Evolutionary conservation across 2,797 vertebrate species (phyloP).

Genomic region (Eptatretus atami): DNA sequence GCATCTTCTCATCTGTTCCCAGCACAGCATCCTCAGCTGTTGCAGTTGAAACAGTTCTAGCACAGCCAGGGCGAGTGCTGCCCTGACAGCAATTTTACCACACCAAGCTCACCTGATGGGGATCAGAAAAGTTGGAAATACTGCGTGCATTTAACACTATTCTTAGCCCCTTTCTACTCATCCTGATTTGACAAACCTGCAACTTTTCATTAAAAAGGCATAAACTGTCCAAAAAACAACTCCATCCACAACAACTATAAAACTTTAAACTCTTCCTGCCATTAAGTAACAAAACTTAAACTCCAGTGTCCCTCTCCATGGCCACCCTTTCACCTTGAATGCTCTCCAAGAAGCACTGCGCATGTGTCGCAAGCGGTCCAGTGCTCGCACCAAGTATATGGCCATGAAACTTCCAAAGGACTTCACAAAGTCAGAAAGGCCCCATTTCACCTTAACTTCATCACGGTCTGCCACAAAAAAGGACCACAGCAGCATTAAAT

Average conservation of each 20-base stretch:
- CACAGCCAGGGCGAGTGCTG: slow-evolving; percentile 90
- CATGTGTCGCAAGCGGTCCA: slow-evolving; percentile 56
- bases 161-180: too few species aligned
- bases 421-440: slow-evolving; percentile 79
- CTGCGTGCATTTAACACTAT: too few species aligned
- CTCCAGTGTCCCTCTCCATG: neutral
- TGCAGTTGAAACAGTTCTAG: slow-evolving; percentile 93
- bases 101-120: slow-evolving; percentile 42
- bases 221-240: too few species aligned
- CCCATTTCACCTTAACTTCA: slow-evolving; percentile 76
- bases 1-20: slow-evolving; percentile 19
- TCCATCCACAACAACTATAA: too few species aligned
- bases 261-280: too few species aligned
- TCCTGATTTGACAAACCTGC: too few species aligned
- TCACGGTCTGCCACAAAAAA: slow-evolving; percentile 39
- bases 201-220: too few species aligned
- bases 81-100: slow-evolving; percentile 80
- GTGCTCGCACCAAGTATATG: slow-evolving; percentile 76
- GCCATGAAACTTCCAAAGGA: slow-evolving; percentile 89
- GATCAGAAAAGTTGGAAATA: slow-evolving; percentile 8
- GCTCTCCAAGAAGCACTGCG: slow-evolving; percentile 79
- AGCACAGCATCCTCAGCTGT: slow-evolving; percentile 51
- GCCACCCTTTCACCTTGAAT: slow-evolving; percentile 47
- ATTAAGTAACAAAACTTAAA: too few species aligned
- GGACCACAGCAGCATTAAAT: too few species aligned